These are phyloP conservation scores for Bolborhynchus lineola DNA, from an alignment of 2,113 vertebrate genomes.

Conservation along the genomic window DNA sequence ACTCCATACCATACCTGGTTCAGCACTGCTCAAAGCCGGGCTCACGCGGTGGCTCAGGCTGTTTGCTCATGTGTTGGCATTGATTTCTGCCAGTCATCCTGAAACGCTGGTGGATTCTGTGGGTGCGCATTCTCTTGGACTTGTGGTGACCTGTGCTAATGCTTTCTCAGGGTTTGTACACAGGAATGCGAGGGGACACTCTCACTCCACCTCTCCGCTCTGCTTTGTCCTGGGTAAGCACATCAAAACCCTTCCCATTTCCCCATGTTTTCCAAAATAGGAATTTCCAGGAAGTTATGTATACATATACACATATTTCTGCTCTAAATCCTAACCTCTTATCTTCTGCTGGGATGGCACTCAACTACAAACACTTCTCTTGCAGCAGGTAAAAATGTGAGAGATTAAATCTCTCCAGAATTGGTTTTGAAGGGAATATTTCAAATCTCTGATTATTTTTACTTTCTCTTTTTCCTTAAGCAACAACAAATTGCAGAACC, in stretches of 20 bases:
- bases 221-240: accelerated
- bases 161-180: accelerated
- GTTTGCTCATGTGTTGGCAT: accelerated
- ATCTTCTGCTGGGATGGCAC: background rate
- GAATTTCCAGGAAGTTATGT: background rate
- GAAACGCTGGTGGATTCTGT: accelerated
- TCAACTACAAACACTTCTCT: background rate
- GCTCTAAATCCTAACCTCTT: background rate
- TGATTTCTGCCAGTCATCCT: background rate
- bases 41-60: accelerated
- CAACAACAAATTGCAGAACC: background rate
- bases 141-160: accelerated
- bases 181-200: accelerated
- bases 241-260: background rate
- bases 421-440: accelerated
- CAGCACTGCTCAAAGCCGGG: accelerated
- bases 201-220: background rate
- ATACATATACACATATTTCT: accelerated
- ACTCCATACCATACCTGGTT: accelerated
- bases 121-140: accelerated
- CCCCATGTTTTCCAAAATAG: background rate
- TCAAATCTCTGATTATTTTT: background rate
- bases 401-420: background rate
- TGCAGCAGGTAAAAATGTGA: background rate
- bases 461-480: background rate